Evolutionary conservation across 2,888 invertebrate genomes (phyloP).

Genomic region (Lasioglossum marginatum): DNA sequence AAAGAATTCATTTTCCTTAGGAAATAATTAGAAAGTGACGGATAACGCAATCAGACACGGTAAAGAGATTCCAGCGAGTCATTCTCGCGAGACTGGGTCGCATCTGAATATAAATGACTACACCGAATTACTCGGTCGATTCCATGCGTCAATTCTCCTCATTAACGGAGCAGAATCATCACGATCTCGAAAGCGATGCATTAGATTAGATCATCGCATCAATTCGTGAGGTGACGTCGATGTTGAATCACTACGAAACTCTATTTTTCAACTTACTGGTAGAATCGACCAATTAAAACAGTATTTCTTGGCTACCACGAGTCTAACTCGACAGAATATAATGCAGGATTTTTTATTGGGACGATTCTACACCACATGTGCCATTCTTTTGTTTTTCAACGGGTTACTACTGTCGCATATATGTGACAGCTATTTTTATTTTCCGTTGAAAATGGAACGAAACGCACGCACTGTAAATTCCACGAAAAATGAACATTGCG

Average conservation of each 20-base stretch:
- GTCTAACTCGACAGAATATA: not conserved
- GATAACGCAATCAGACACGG: not conserved
- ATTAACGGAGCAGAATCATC: constrained; percentile 40
- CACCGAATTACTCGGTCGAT: constrained; percentile 2
- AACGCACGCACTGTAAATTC: not conserved
- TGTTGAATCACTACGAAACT: not conserved
- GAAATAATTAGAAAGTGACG: constrained; percentile 19
- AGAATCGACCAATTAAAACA: not conserved
- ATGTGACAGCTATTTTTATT: not conserved
- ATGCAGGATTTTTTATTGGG: not conserved
- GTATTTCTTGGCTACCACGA: not conserved
- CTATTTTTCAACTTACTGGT: not conserved
- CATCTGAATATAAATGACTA: constrained; percentile 23
- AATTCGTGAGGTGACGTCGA: not conserved
- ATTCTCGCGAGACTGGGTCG: constrained; percentile 20
- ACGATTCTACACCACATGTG: not conserved
- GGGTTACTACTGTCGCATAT: not conserved
- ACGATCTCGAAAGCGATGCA: constrained; percentile 23
- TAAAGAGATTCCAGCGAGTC: not conserved
- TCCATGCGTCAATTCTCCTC: constrained; percentile 31
- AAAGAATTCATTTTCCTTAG: not conserved
- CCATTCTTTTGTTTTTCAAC: not conserved
- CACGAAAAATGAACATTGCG: not conserved
- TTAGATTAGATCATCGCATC: not conserved
- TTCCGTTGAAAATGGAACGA: not conserved